These are phyloP conservation scores for Hyperoplus lanceolatus DNA, from an alignment of 2,797 vertebrate species.

Conservation along the genomic window DNA sequence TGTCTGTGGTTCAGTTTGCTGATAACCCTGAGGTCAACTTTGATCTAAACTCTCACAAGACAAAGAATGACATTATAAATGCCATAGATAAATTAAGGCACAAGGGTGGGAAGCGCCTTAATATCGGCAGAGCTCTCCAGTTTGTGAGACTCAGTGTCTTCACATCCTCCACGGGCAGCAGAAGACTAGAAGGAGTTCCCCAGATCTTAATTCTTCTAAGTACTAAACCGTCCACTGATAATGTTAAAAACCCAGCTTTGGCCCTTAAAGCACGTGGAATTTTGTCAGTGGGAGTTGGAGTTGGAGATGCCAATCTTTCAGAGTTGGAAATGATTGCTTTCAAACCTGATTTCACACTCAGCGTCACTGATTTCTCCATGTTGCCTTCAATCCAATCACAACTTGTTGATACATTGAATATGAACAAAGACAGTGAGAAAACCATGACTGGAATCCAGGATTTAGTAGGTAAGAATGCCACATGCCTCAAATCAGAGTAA, in stretches of 20 bases:
- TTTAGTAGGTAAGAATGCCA: slow-evolving; percentile 75
- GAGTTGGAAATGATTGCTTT: slow-evolving; percentile 90
- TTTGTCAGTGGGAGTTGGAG: slow-evolving; percentile 86
- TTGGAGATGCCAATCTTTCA: slow-evolving; percentile 83
- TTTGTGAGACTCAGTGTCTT: slow-evolving; percentile 91
- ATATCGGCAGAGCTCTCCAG: slow-evolving; percentile 89
- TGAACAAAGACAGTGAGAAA: slow-evolving; percentile 63
- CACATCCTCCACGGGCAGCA: slow-evolving; percentile 87
- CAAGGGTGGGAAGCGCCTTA: slow-evolving; percentile 87
- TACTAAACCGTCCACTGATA: slow-evolving; percentile 87
- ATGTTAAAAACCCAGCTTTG: slow-evolving; percentile 84
- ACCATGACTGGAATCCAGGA: slow-evolving; percentile 63
- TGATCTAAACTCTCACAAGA: slow-evolving; percentile 88
- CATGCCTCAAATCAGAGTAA: slow-evolving; percentile 6
- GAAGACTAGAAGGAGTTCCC: slow-evolving; percentile 86
- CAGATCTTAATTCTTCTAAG: slow-evolving; percentile 91
- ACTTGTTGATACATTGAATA: slow-evolving; percentile 68
- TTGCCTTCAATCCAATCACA: slow-evolving; percentile 83
- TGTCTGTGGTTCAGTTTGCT: slow-evolving; percentile 91
- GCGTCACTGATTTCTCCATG: slow-evolving; percentile 84
- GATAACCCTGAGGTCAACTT: slow-evolving; percentile 85
- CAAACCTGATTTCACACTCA: slow-evolving; percentile 85
- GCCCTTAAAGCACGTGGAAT: slow-evolving; percentile 87
- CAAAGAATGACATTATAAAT: slow-evolving; percentile 81
- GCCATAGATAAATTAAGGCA: slow-evolving; percentile 84